Evolutionary conservation across 2,888 invertebrate species (phyloP).

Genomic region (Synergus laeviventris): DNA sequence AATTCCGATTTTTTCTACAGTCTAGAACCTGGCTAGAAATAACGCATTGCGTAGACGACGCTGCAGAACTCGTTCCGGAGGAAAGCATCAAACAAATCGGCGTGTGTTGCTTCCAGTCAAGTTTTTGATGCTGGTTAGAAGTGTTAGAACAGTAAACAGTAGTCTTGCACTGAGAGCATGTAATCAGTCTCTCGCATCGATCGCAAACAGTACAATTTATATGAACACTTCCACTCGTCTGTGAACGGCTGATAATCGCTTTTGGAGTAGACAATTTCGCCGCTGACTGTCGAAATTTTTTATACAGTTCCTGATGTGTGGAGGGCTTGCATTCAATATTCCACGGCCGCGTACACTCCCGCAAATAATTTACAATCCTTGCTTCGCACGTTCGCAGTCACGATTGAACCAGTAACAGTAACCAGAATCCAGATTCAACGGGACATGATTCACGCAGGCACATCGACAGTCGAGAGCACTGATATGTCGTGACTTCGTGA

Average conservation of each 20-base stretch:
- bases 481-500: no score
- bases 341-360: no score
- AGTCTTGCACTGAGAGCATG: conserved; percentile 86
- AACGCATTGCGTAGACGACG: neutral
- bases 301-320: no score
- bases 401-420: no score
- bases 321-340: no score
- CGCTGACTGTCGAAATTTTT: conserved; percentile 61
- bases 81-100: conserved; percentile 62
- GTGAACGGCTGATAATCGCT: conserved; percentile 65
- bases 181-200: conserved; percentile 79
- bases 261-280: conserved; percentile 49
- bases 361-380: no score
- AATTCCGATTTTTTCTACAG: neutral
- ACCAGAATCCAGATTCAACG: no score
- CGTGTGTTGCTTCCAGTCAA: conserved; percentile 88
- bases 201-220: conserved; percentile 80
- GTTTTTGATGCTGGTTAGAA: conserved; percentile 86
- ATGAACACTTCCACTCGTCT: conserved; percentile 57
- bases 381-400: no score
- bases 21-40: conserved; percentile 23
- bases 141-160: conserved; percentile 90
- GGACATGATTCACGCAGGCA: no score
- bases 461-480: no score
- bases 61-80: neutral